A percentile compares a stretch with the other conserved stretches of the same genome.
Evolutionary conservation across 2,797 vertebrate genomes (phyloP).

Genomic region (Bovichtus diacanthus): DNA sequence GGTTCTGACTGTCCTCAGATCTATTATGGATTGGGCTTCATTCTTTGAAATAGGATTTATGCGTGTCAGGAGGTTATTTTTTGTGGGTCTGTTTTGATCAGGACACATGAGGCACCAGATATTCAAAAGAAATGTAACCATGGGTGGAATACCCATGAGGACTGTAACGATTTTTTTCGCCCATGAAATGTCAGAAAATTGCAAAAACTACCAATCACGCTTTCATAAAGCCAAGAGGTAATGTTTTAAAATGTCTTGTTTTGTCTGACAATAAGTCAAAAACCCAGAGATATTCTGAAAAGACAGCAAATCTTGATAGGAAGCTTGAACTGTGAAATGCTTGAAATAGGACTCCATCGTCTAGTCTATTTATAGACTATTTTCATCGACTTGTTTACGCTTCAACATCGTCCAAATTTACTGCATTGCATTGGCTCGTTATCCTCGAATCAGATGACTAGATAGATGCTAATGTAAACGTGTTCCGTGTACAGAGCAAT

Average conservation of each 20-base stretch:
- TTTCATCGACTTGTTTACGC: not conserved
- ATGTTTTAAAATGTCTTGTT: not conserved
- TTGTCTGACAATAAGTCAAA: not conserved
- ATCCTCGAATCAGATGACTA: not conserved
- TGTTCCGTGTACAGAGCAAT: not conserved
- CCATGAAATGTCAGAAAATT: not conserved
- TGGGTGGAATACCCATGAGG: not conserved
- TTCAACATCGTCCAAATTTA: not conserved
- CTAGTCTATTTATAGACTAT: not conserved
- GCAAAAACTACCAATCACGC: too few relatives aligned
- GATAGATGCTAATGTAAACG: not conserved
- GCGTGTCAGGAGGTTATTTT: not conserved
- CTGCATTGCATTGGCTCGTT: not conserved
- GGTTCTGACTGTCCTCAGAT: constrained; percentile 4
- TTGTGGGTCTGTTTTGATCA: too few relatives aligned
- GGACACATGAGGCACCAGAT: not conserved
- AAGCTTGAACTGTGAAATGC: too few relatives aligned
- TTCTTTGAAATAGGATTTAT: not conserved
- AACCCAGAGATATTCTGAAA: not conserved
- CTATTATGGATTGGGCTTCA: not conserved
- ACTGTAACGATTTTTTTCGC: not conserved
- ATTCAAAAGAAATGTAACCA: not conserved
- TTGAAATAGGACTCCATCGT: not conserved
- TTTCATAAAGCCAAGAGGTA: too few relatives aligned
- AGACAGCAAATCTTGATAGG: not conserved